These are phyloP conservation scores for Margaritifera margaritifera DNA, from an alignment of 2,888 invertebrate species.

Conservation along the genomic window DNA sequence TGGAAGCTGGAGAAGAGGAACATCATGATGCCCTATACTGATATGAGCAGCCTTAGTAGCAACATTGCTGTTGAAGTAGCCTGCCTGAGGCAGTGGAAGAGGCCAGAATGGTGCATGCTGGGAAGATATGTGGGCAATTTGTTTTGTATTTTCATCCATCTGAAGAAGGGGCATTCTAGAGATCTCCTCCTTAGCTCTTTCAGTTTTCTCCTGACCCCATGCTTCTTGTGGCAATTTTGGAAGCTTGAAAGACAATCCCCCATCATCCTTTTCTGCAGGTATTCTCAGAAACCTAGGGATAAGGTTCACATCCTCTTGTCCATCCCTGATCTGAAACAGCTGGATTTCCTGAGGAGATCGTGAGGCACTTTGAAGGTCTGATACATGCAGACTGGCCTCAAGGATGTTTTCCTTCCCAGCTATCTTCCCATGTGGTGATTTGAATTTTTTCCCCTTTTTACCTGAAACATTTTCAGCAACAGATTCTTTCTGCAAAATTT, in stretches of 20 bases:
- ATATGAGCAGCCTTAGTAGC: conserved; percentile 1
- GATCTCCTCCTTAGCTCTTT: conserved; percentile 8
- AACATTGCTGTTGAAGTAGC: conserved; percentile 12
- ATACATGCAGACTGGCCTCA: conserved; percentile 26
- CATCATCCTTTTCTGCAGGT: conserved; percentile 49
- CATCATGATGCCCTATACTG: conserved; percentile 18
- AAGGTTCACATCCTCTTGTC: conserved; percentile 24
- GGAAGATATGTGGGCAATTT: conserved; percentile 24
- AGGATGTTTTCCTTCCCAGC: conserved; percentile 15
- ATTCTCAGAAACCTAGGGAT: conserved; percentile 49
- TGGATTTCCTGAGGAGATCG: not conserved
- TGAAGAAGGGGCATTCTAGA: conserved; percentile 47
- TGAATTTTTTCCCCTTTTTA: conserved; percentile 6
- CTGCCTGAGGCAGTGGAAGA: conserved; percentile 25
- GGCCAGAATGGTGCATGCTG: conserved; percentile 26
- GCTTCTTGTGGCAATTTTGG: conserved; percentile 46
- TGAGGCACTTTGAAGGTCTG: conserved; percentile 14
- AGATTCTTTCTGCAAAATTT: conserved; percentile 42
- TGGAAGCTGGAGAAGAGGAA: conserved; percentile 41
- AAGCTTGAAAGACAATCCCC: conserved; percentile 29
- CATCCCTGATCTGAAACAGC: not conserved
- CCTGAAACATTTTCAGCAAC: conserved; percentile 13
- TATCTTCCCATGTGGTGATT: conserved; percentile 1
- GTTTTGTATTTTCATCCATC: conserved; percentile 37
- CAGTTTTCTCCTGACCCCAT: conserved; percentile 29